These are phyloP conservation scores for Maniola jurtina DNA, from an alignment of 1,140 invertebrate genomes.

Conservation along the genomic window DNA sequence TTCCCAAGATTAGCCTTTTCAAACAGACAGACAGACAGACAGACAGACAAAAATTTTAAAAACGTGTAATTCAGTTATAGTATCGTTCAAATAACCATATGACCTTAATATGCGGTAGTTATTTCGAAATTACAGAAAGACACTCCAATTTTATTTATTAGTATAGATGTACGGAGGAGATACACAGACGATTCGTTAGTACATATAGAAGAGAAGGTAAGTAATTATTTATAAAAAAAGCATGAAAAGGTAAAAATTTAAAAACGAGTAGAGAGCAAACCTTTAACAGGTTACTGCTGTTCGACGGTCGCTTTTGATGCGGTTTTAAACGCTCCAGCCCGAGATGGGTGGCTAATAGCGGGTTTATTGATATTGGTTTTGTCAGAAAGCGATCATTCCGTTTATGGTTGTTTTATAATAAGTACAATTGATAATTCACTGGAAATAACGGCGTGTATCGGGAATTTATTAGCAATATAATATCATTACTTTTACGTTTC, in stretches of 20 bases:
- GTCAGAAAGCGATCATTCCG: constrained; percentile 37
- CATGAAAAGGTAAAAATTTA: neutral
- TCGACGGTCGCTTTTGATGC: constrained; percentile 34
- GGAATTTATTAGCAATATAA: constrained; percentile 1
- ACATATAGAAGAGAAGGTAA: no score
- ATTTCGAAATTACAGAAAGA: no score
- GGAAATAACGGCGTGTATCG: constrained; percentile 18
- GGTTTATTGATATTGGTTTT: constrained; percentile 58
- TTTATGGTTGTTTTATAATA: constrained; percentile 30
- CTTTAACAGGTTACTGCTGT: constrained; percentile 28
- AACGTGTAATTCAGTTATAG: no score
- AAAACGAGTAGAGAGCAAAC: constrained; percentile 15
- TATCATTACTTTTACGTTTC: neutral
- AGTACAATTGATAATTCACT: constrained; percentile 13
- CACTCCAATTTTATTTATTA: no score
- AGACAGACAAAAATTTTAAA: no score
- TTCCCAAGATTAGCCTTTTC: no score
- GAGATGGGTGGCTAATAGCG: constrained; percentile 56
- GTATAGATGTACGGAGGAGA: no score
- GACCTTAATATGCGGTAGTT: no score
- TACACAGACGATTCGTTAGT: no score
- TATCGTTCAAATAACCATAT: no score
- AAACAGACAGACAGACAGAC: no score
- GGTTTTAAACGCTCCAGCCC: constrained; percentile 41
- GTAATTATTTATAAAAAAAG: no score